Base-by-base conservation (phyloP, 2,888 invertebrate genomes). In the Anarsia innoxiella region DNA sequence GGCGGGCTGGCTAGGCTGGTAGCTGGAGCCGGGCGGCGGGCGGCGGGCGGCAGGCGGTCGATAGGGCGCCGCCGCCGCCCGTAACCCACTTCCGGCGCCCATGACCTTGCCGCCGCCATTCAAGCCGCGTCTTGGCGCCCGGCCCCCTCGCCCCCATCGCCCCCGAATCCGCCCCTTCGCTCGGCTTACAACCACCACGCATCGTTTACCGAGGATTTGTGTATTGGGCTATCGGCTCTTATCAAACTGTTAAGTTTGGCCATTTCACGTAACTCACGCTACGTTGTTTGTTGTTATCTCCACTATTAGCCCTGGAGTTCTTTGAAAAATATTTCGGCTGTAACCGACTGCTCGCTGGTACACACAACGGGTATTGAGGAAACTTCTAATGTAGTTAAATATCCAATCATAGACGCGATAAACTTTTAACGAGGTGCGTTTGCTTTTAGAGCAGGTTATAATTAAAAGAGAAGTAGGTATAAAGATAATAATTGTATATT, bases 61-160 rank as follows among this genome's bases (percentile, higher is more conserved):
- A 78, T 78, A 78, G 73, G 71, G 66, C 69, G 74, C n/a, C n/a
- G n/a, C 70, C 82, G 76, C 71, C 82, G 76, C 80, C 79, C 80
- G 82, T 84, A 83, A 80, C 83, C 82, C 79, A 84, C 78, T 79
- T 83, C 82, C 80, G 73, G 66, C 77, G 83, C 76, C 83, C 83
- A 59, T 84, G 83, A 84, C 83, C 83, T 84, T 84, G 83, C 69
- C 62, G 60, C 68, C 77, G 74, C 82, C 83, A 83, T 82, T 82
- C 82, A 82, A 78, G 67, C 65, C 66, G 66, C 66, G 67, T 73
- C 77, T 75, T 73, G 62, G 67, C 54, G 50, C 62, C 61, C 59
- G 63, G 54, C 33, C 36, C 29, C 42, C 48, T 42, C 49, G 43
- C 46, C 13, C 41, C 32, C 30, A 47, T 41, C 49, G 43, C 46